A percentile compares a stretch with the other conserved stretches of the same genome.
Conservation (phyloP, 2,888 invertebrate species). For the Ectemnius cavifrons region DNA sequence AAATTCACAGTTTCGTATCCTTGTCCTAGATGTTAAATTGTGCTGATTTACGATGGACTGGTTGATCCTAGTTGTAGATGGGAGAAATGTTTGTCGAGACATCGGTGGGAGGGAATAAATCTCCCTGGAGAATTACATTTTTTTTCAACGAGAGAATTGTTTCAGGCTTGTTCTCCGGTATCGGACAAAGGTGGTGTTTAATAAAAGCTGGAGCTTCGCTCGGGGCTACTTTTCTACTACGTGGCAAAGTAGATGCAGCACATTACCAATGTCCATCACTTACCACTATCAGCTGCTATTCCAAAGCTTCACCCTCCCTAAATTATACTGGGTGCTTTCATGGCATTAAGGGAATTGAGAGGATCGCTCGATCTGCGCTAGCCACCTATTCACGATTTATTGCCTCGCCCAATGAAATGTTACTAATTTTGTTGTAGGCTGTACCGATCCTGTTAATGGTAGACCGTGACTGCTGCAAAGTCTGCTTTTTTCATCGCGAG, state of each 20-base stretch:
- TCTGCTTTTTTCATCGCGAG: too few species aligned
- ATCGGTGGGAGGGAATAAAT: background rate
- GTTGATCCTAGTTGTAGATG: too few species aligned
- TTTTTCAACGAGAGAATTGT: constrained; percentile 34
- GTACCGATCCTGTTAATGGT: too few species aligned
- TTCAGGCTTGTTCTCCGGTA: constrained; percentile 25
- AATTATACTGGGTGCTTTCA: constrained; percentile 59
- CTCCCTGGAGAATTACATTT: constrained; percentile 7
- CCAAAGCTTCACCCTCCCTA: constrained; percentile 46
- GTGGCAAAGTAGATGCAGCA: constrained; percentile 74
- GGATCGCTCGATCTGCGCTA: constrained; percentile 45
- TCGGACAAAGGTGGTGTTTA: constrained; percentile 64
- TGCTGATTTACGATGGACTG: too few species aligned
- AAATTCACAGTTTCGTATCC: too few species aligned
- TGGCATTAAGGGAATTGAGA: constrained; percentile 58
- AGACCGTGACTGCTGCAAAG: too few species aligned
- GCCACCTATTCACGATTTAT: constrained; percentile 14
- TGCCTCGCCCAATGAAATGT: too few species aligned
- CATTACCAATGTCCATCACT: constrained; percentile 76
- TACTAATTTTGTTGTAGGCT: too few species aligned
- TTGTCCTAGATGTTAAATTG: too few species aligned
- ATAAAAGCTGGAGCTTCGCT: constrained; percentile 65
- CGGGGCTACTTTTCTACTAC: constrained; percentile 45
- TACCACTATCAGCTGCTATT: constrained; percentile 70
- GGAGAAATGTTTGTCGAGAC: background rate